A percentile compares a stretch with the other conserved stretches of the same genome.
These are phyloP conservation scores for Mythimna loreyi DNA, from an alignment of 2,888 invertebrate species.

Conservation along the genomic window DNA sequence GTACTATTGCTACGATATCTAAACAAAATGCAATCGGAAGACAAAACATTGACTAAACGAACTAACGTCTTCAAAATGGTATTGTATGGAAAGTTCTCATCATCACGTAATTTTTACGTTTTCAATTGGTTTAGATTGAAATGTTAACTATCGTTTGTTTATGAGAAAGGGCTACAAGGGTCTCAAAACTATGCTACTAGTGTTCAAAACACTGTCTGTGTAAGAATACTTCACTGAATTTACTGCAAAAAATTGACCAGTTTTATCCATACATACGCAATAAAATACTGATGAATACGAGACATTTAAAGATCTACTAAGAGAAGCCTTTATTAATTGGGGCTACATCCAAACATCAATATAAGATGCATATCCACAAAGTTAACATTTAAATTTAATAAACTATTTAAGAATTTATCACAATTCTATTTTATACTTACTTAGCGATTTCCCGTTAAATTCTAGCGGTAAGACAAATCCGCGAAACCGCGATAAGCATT, in stretches of 20 bases:
- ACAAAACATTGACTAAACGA: constrained; percentile 40
- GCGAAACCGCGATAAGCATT: constrained; percentile 49
- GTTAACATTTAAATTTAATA: constrained; percentile 47
- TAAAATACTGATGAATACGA: constrained; percentile 32
- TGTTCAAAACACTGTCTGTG: constrained; percentile 26
- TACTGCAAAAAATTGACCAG: constrained; percentile 13
- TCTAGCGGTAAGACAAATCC: constrained; percentile 46
- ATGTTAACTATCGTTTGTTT: not conserved
- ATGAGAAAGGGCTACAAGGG: not conserved
- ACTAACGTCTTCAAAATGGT: constrained; percentile 26
- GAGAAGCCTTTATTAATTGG: constrained; percentile 52
- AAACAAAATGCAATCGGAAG: constrained; percentile 50
- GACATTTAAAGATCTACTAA: constrained; percentile 39
- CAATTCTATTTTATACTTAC: constrained; percentile 59
- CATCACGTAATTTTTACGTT: not conserved
- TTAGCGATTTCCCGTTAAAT: constrained; percentile 33
- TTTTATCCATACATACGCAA: constrained; percentile 14
- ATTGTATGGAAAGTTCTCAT: constrained; percentile 13
- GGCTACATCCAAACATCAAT: constrained; percentile 57
- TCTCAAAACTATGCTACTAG: constrained; percentile 22
- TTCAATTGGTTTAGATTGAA: not conserved
- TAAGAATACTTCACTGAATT: constrained; percentile 7
- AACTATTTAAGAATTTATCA: constrained; percentile 63
- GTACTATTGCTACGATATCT: constrained; percentile 23
- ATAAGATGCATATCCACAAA: constrained; percentile 46